A percentile compares a stretch with the other conserved stretches of the same genome.
Conservation (phyloP, 2,113 vertebrate species). For the Montifringilla adamsi region DNA sequence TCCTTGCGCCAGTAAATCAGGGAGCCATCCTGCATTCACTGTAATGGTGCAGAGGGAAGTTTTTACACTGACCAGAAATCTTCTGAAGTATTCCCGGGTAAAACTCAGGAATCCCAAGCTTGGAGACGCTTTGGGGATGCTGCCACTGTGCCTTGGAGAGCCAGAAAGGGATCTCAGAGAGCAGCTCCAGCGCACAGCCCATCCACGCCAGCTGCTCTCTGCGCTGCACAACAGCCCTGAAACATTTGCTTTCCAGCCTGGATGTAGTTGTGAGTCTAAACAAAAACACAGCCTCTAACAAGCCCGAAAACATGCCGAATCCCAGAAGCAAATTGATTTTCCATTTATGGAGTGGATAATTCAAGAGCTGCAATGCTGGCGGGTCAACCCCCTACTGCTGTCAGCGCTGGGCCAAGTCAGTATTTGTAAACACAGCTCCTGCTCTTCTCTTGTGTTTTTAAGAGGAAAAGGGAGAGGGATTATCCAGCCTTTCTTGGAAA, state of each 20-base stretch:
- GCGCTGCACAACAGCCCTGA: accelerated
- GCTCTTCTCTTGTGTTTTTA: neutral
- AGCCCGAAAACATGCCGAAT: neutral
- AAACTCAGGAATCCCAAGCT: accelerated
- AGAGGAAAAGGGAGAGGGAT: neutral
- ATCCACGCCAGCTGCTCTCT: neutral
- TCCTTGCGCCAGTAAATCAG: neutral
- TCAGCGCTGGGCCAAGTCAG: neutral
- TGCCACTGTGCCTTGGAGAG: neutral
- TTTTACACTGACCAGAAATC: neutral
- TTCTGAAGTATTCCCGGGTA: accelerated
- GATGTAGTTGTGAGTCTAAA: neutral
- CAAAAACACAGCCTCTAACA: neutral
- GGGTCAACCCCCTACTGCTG: neutral
- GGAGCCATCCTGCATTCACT: neutral
- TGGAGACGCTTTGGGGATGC: neutral
- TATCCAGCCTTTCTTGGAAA: neutral
- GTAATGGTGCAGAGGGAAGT: neutral
- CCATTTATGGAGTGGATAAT: neutral
- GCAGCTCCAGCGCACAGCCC: accelerated
- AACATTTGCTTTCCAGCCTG: neutral
- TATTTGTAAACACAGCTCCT: neutral
- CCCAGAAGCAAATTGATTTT: neutral
- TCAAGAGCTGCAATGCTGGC: neutral
- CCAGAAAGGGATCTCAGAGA: neutral